Base-by-base conservation (phyloP, 2,113 vertebrate species). In the Xenus cinereus region DNA sequence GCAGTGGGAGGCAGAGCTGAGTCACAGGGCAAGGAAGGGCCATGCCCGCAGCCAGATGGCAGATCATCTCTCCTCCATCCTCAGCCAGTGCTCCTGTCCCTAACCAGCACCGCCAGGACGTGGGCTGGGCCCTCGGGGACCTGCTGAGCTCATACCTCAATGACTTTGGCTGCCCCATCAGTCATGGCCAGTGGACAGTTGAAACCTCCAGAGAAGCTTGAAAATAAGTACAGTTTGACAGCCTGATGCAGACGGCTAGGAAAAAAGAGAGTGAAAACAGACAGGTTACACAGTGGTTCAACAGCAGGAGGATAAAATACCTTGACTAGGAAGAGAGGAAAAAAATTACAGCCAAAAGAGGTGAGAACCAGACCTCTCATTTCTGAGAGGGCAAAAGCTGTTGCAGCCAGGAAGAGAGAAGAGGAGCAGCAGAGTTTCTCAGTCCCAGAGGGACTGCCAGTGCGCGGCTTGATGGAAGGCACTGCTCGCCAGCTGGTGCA, bases 91-190 rank as follows among this genome's bases (percentile, higher is more conserved):
- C 54, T 88, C 68, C 23, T 1, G 9, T 7, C 60, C 37, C 68
- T 21, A 67, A 32, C 30, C 88, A 78, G 81, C 0, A 2, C 63
- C 75, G 48, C 43, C 84, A 84, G 80, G 48, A 35, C 0, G 0
- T 75, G 77, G 83, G 84, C 90, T 76, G 83, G 43, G 74, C 68
- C 66, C 63, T 39, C 39, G 6, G 82, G 39, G 67, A 63, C 41
- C 72, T 53, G 73, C 66, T 39, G 48, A 76, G 67, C 66, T 94
- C 92, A 48, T 82, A 99, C 99, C 98, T 99, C 98, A 62, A 99
- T 98, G 75, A 99, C 99, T 98, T 99, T 99, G 84, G 98, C 98
- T 69, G 99, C 99, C 87, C 98, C 99, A 45, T 99, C 99, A 30
- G 98, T 99, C 99, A 99, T 99, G 93, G 99, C 98, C 88, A 99